These are phyloP conservation scores for Struthidea cinerea DNA, from an alignment of 2,113 vertebrate genomes.

Conservation along the genomic window DNA sequence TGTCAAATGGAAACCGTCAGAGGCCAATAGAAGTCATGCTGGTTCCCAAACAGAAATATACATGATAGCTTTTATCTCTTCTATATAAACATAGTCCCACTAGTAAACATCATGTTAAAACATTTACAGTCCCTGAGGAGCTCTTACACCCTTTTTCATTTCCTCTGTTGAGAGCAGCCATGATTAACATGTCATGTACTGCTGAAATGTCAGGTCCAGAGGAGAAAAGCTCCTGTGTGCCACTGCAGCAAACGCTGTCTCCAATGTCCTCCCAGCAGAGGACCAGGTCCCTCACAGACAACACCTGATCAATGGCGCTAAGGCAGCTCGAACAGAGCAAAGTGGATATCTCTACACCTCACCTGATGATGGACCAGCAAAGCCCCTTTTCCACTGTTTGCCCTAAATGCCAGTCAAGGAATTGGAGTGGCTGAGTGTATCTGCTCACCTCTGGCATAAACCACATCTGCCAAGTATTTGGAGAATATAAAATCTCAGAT, in stretches of 20 bases:
- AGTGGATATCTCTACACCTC: neutral
- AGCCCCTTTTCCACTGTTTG: neutral
- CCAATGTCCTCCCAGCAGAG: neutral
- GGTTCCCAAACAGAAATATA: neutral
- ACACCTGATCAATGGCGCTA: rapidly evolving
- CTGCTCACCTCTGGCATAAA: neutral
- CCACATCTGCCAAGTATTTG: neutral
- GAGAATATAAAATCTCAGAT: neutral
- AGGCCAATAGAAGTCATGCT: neutral
- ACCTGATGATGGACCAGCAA: neutral
- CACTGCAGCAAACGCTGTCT: neutral
- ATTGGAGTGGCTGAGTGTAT: neutral
- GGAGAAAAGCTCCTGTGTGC: neutral
- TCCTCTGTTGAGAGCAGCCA: neutral
- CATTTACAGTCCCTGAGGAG: neutral
- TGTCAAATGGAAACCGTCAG: neutral
- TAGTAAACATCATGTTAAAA: neutral
- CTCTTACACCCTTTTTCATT: neutral
- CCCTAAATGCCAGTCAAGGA: neutral
- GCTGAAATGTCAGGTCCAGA: neutral
- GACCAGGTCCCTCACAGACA: neutral
- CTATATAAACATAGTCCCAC: neutral
- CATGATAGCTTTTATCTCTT: neutral
- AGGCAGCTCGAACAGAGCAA: neutral
- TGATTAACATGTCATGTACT: neutral